These are phyloP conservation scores for Meloidogyne chitwoodi DNA, from an alignment of 1,140 invertebrate species.

Conservation along the genomic window DNA sequence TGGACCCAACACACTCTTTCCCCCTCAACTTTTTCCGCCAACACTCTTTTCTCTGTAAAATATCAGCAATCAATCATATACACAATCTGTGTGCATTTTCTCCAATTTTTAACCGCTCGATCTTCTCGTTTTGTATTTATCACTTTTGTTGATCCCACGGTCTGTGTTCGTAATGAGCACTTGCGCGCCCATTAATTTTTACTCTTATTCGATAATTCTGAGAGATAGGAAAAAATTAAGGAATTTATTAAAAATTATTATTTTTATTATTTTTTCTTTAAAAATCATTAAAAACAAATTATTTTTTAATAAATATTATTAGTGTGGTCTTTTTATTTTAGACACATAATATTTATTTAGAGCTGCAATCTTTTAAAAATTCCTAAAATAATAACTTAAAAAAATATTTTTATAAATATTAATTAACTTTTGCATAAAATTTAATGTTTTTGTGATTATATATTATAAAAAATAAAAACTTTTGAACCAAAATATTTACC, in stretches of 20 bases:
- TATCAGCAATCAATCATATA: neutral
- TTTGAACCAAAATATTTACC: too few relatives aligned
- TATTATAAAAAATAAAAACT: too few relatives aligned
- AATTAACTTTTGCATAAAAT: too few relatives aligned
- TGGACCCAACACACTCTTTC: neutral
- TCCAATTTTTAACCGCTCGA: neutral
- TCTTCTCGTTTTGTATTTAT: neutral
- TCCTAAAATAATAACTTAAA: too few relatives aligned
- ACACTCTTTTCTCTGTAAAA: neutral
- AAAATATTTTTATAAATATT: too few relatives aligned
- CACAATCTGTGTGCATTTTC: neutral
- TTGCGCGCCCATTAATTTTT: neutral
- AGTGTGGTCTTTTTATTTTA: too few relatives aligned
- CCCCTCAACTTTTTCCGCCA: neutral
- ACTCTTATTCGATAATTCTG: neutral
- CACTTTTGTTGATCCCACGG: neutral
- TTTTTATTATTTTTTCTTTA: neutral
- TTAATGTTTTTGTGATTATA: too few relatives aligned
- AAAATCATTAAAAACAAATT: neutral
- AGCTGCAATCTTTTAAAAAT: too few relatives aligned
- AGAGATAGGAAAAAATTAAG: neutral
- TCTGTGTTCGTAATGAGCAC: neutral
- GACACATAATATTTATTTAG: too few relatives aligned
- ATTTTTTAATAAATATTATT: too few relatives aligned
- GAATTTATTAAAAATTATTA: neutral